Conservation (phyloP, 2,113 vertebrate genomes). For the Chaetorhynchus papuensis region DNA sequence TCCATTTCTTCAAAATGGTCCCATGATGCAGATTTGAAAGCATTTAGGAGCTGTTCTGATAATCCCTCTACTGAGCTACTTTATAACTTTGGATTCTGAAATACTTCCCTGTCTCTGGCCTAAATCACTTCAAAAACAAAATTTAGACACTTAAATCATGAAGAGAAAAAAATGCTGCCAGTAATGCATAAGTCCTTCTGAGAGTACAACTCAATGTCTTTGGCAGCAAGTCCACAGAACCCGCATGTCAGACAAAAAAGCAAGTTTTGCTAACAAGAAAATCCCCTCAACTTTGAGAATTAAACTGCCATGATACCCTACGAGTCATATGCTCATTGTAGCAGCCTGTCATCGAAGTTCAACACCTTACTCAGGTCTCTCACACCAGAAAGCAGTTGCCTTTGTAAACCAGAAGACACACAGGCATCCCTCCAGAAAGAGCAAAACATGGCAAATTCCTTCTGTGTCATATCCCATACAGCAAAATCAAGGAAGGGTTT, state of each 20-base stretch:
- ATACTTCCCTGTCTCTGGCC: background rate
- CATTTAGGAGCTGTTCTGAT: background rate
- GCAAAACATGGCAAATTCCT: background rate
- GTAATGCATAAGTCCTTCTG: rapidly evolving
- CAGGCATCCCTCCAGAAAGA: background rate
- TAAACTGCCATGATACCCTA: background rate
- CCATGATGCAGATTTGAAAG: background rate
- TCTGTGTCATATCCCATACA: background rate
- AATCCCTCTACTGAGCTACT: background rate
- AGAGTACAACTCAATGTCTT: background rate
- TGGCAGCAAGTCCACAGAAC: background rate
- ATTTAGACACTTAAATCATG: background rate
- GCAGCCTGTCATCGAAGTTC: background rate
- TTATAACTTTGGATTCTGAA: background rate
- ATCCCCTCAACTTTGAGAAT: background rate
- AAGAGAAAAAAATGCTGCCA: background rate
- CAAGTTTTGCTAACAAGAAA: background rate
- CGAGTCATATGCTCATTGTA: background rate
- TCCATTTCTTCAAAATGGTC: background rate
- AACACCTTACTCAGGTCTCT: background rate
- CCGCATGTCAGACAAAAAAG: background rate
- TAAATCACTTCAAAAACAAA: background rate
- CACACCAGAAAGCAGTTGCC: background rate
- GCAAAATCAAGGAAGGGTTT: background rate
- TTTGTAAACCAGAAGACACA: background rate